Percentiles rank a stretch among this genome's conserved stretches.
Conservation (phyloP, 2,797 vertebrate genomes). For the Serranus cabrilla region DNA sequence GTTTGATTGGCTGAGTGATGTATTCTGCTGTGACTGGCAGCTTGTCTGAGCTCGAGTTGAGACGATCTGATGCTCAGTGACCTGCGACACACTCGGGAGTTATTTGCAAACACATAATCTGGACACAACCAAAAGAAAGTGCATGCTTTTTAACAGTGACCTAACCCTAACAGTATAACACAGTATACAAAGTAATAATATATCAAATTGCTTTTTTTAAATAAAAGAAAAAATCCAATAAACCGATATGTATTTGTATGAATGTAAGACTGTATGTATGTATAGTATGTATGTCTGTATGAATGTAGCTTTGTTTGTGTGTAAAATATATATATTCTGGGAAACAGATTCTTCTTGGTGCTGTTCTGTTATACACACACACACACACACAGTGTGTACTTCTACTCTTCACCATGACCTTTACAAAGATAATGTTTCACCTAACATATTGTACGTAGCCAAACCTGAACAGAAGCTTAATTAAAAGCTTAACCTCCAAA, state of each 20-base stretch:
- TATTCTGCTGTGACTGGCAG: slow-evolving; percentile 25
- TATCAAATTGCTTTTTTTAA: slow-evolving; percentile 82
- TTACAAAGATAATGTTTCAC: background rate
- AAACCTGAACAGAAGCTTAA: background rate
- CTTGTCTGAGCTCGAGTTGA: background rate
- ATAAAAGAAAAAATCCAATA: slow-evolving; percentile 76
- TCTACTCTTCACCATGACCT: background rate
- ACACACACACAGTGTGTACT: background rate
- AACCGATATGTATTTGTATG: slow-evolving; percentile 76
- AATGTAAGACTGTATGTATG: slow-evolving; percentile 75
- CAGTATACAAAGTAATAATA: slow-evolving; percentile 82
- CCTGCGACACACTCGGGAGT: slow-evolving; percentile 31
- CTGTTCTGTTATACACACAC: slow-evolving; percentile 56
- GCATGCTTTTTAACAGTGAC: slow-evolving; percentile 84
- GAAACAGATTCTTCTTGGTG: slow-evolving; percentile 61
- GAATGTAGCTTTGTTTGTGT: slow-evolving; percentile 73
- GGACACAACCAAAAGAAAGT: slow-evolving; percentile 80
- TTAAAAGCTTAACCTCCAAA: background rate
- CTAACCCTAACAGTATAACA: slow-evolving; percentile 79
- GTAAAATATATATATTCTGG: slow-evolving; percentile 81
- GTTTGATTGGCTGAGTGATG: slow-evolving; percentile 16
- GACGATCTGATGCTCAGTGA: background rate
- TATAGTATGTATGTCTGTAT: slow-evolving; percentile 60
- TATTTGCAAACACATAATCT: slow-evolving; percentile 58
- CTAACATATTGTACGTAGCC: background rate